Evolutionary conservation across 2,797 vertebrate genomes (phyloP).

Genomic region (Melanitta fusca): DNA sequence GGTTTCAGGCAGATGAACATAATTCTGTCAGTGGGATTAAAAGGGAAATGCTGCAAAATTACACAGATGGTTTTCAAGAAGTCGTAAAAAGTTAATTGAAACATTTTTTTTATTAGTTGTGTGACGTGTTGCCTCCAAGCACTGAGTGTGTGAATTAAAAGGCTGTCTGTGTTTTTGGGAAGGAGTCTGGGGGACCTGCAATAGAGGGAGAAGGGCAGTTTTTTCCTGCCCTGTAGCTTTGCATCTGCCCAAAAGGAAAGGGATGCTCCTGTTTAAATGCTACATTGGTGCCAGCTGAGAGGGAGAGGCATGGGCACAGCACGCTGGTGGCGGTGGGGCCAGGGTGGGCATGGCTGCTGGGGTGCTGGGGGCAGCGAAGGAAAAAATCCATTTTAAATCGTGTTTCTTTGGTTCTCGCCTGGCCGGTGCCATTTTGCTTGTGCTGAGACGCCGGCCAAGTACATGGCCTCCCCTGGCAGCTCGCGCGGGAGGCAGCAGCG

Average conservation of each 20-base stretch:
- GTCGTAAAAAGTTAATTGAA: conserved; percentile 72
- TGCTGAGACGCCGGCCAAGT: background rate
- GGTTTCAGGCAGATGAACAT: conserved; percentile 57
- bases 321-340: fast-evolving
- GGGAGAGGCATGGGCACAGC: background rate
- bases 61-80: conserved; percentile 62
- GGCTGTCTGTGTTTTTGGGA: background rate
- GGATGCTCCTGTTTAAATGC: background rate
- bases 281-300: background rate
- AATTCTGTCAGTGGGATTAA: conserved; percentile 61
- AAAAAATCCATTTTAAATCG: background rate
- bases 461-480: background rate
- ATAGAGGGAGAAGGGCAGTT: background rate
- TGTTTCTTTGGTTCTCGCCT: background rate
- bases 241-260: background rate
- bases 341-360: background rate
- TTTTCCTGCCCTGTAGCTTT: background rate
- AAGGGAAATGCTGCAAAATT: conserved; percentile 46
- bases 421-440: background rate
- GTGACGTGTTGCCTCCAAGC: background rate
- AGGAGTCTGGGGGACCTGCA: background rate
- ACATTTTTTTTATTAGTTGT: background rate
- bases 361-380: fast-evolving
- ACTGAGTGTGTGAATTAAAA: background rate
- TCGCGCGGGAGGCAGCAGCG: fast-evolving